These are phyloP conservation scores for Sinocyclocheilus maitianheensis DNA, from an alignment of 2,113 vertebrate genomes.

Conservation along the genomic window DNA sequence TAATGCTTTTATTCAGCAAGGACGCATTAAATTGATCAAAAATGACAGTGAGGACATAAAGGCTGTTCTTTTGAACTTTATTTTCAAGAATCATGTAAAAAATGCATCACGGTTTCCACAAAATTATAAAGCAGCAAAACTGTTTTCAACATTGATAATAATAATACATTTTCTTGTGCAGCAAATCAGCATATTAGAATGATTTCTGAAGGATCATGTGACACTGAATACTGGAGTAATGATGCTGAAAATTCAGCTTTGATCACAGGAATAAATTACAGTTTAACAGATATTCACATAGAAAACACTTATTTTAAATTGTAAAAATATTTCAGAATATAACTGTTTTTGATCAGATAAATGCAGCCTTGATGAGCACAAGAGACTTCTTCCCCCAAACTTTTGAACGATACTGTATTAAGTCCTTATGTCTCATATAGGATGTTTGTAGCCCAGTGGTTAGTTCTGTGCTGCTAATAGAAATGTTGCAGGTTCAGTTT, in stretches of 20 bases:
- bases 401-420: neutral
- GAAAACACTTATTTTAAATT: neutral
- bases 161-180: no score
- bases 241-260: neutral
- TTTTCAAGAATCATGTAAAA: no score
- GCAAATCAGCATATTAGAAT: neutral
- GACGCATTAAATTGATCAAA: neutral
- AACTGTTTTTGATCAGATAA: neutral
- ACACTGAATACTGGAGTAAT: neutral
- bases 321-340: neutral
- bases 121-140: no score
- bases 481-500: no score
- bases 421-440: neutral
- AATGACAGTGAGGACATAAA: neutral
- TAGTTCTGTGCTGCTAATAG: neutral
- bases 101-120: no score
- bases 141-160: neutral
- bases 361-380: neutral
- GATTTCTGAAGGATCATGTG: neutral
- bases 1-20: neutral
- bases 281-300: neutral
- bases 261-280: neutral
- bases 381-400: neutral
- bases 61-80: no score
- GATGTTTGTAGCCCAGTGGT: neutral